A percentile compares a stretch with the other conserved stretches of the same genome.
Conservation (phyloP, 2,113 vertebrate genomes). For the Patagioenas fasciata region DNA sequence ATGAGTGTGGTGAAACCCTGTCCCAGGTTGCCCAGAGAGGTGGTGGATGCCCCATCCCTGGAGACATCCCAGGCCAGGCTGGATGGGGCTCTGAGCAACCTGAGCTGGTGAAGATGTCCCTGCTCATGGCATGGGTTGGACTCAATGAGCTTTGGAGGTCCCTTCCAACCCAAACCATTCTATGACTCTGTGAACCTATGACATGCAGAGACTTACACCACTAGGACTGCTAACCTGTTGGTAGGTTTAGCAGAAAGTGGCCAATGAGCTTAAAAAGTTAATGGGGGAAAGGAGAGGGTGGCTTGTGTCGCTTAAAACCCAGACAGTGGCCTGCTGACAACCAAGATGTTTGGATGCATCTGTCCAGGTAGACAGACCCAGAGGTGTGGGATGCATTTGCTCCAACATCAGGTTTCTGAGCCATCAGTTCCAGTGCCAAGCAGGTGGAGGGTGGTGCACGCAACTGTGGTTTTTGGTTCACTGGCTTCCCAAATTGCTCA, state of each 20-base stretch:
- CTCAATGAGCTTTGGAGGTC: too few relatives aligned
- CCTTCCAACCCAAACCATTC: too few relatives aligned
- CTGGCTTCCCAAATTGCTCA: constrained; percentile 2
- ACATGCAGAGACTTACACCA: fast-evolving
- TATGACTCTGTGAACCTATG: too few relatives aligned
- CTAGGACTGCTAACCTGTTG: neutral
- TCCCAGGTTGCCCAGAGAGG: too few relatives aligned
- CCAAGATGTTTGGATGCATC: neutral
- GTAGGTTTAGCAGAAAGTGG: neutral
- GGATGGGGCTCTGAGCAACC: too few relatives aligned
- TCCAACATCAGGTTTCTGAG: neutral
- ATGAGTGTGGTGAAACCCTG: too few relatives aligned
- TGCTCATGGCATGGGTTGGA: too few relatives aligned
- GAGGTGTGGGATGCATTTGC: neutral
- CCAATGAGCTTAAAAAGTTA: neutral
- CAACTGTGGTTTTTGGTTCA: neutral
- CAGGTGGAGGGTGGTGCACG: constrained; percentile 31
- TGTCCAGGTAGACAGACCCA: neutral
- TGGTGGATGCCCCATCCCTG: too few relatives aligned
- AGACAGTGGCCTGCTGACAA: neutral
- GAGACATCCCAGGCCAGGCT: too few relatives aligned
- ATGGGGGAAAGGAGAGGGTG: neutral
- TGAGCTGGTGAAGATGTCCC: too few relatives aligned
- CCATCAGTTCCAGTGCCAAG: fast-evolving
- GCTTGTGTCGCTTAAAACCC: neutral